Percentiles rank a stretch among this genome's conserved stretches.
These are phyloP conservation scores for Anser brachyrhynchus DNA, from an alignment of 2,113 vertebrate genomes.

Conservation along the genomic window DNA sequence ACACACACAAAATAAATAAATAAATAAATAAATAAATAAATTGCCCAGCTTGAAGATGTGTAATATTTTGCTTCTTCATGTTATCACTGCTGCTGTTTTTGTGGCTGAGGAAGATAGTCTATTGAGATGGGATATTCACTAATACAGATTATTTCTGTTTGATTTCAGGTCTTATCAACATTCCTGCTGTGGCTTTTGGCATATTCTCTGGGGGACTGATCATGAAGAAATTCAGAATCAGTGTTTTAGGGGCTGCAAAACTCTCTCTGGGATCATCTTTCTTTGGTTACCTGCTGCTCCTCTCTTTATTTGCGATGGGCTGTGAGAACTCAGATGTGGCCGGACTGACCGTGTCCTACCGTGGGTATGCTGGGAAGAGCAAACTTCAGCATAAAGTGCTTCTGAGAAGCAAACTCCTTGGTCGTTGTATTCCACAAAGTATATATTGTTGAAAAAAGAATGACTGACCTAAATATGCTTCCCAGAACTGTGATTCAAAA, in stretches of 20 bases:
- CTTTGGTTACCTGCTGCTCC: slow-evolving; percentile 87
- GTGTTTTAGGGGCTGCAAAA: slow-evolving; percentile 84
- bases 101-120: not conserved
- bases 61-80: not conserved
- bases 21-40: not conserved
- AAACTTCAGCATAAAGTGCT: not conserved
- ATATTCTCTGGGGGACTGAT: slow-evolving; percentile 91
- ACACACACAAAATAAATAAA: not conserved
- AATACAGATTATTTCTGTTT: not conserved
- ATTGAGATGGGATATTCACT: not conserved
- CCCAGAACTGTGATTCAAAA: not conserved
- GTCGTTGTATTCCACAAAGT: not conserved
- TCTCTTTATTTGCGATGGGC: slow-evolving; percentile 85
- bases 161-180: slow-evolving; percentile 87
- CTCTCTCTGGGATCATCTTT: slow-evolving; percentile 86
- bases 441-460: not conserved
- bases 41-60: not conserved
- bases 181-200: slow-evolving; percentile 92
- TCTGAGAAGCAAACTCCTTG: not conserved
- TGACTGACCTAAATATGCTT: not conserved
- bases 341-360: slow-evolving; percentile 85
- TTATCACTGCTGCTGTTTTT: not conserved
- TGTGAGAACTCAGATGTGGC: slow-evolving; percentile 89
- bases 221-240: slow-evolving; percentile 89
- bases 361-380: slow-evolving; percentile 76